Base-by-base conservation (phyloP, 2,888 invertebrate species). In the Falcaria lacertinaria region DNA sequence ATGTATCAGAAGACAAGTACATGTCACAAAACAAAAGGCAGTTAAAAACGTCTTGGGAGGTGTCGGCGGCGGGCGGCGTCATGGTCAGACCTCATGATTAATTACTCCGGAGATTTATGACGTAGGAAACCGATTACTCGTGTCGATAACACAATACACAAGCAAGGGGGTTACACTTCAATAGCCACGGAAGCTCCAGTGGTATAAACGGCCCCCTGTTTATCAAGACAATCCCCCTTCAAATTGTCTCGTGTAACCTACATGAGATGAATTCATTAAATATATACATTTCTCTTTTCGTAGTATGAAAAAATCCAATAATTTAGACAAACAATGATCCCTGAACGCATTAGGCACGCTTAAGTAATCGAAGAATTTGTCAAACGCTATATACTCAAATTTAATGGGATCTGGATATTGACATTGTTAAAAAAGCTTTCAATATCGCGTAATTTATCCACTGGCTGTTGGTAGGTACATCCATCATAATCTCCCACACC, bases 41-140 rank as follows among this genome's bases (percentile, higher is more conserved):
- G 28, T 8, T 11, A 43, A 25, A 43, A 40, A 48, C 61, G 58
- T 62, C 55, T 56, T 48, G 47, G 39, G 45, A 54, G 53, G 54
- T 57, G 56, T 50, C 60, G 47, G 44, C 43, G 43, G 45, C 47
- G 43, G 50, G 54, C 48, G 51, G 48, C 57, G 58, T 48, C 55
- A 43, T 42, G 54, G 64, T 64, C 65, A 57, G 58, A 43, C 49
- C n/a, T 49, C 52, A 57, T 74, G 76, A 76, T 76, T 76, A 76
- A 76, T 76, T 73, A 69, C 64, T 39, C 44, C 39, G 41, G 54
- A 76, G 76, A 76, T 76, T 76, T 75, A 75, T 74, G 72, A 73
- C 57, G 58, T 52, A 48, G 62, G 58, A 57, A 63, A 60, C 60
- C 64, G 71, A 71, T 72, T 67, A 59, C 49, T 53, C 54, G 60